Base-by-base conservation (phyloP, 2,888 invertebrate genomes). In the Polymixis flavicincta region DNA sequence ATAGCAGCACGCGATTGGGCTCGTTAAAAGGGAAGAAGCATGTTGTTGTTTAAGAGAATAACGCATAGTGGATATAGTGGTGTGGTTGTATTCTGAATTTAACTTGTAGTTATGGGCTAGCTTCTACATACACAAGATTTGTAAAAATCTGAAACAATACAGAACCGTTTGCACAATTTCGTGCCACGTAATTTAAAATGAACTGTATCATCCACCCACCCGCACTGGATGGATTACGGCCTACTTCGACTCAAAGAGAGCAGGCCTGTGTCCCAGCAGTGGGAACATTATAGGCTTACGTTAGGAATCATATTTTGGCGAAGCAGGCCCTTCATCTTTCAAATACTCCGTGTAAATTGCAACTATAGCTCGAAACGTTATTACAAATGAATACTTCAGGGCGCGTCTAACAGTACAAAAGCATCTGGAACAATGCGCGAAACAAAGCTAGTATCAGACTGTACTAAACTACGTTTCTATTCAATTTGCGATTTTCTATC, bases 401-500 rank as follows among this genome's bases (percentile, higher is more conserved):
- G 22, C 52, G 54, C 37, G 50, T 69, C 61, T 60, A 76, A 68
- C 68, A 69, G 57, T 61, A 76, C 86, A 89, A 88, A 89, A 88
- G 89, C 87, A 90, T 82, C 80, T 78, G 79, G 86, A 90, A 90
- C 89, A 90, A 91, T 90, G 87, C 86, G 80, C 75, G 76, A 83
- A 88, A 88, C 90, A 90, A 91, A 92, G 89, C 89, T 89, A 82
- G 87, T 87, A 90, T 89, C 88, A 89, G 89, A 88, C 90, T 85
- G 70, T 88, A 86, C 87, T 82, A 88, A 90, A 92, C 89, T 89
- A 91, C 90, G 89, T 91, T 92, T 92, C 92, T 92, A 92, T 94
- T 93, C 93, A 93, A 94, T 94, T 93, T 92, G 88, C 89, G 89
- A 92, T 91, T 91, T 91, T 91, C 90, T 88, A 89, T 90, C 90